Percentiles rank a stretch among this genome's conserved stretches.
Evolutionary conservation across 2,888 invertebrate genomes (phyloP).

Genomic region (Aphodius granarius): DNA sequence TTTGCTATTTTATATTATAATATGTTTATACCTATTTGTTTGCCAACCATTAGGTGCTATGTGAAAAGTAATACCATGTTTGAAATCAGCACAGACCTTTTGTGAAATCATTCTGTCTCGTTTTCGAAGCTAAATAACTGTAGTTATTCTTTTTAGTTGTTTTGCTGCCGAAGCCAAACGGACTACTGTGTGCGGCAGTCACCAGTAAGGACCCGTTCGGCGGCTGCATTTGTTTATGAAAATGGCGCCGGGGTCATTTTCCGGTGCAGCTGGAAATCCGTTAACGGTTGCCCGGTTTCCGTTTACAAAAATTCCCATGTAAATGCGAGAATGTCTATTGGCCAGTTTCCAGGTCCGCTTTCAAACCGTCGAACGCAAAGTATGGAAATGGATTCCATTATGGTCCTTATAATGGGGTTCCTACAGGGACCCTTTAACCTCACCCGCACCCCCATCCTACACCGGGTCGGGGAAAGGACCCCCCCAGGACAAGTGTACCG

Average conservation of each 20-base stretch:
- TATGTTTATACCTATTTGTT: too few relatives aligned
- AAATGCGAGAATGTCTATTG: constrained; percentile 36
- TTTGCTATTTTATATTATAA: too few relatives aligned
- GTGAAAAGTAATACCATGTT: too few relatives aligned
- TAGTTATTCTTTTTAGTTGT: too few relatives aligned
- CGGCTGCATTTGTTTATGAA: constrained; percentile 1
- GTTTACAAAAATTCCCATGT: constrained; percentile 22
- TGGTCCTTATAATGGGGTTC: constrained; percentile 48
- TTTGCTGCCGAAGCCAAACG: too few relatives aligned
- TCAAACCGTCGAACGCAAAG: constrained; percentile 29
- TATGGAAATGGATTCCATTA: constrained; percentile 48
- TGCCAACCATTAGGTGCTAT: too few relatives aligned
- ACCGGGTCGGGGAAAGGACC: background rate
- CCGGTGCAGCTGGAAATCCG: constrained; percentile 11
- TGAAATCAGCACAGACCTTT: too few relatives aligned
- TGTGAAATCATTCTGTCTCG: too few relatives aligned
- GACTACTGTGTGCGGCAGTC: too few relatives aligned
- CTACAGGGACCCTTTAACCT: constrained; percentile 1
- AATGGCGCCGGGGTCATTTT: constrained; percentile 2
- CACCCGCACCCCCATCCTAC: background rate
- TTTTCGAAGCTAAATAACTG: too few relatives aligned
- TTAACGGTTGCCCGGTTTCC: constrained; percentile 16
- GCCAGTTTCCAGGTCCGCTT: constrained; percentile 37
- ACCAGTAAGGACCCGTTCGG: background rate
- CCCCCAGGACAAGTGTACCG: constrained; percentile 44